phyloP scores from a whole-genome alignment of 1,140 invertebrate genomes.

The Drosophila kurseongensis region DNA sequence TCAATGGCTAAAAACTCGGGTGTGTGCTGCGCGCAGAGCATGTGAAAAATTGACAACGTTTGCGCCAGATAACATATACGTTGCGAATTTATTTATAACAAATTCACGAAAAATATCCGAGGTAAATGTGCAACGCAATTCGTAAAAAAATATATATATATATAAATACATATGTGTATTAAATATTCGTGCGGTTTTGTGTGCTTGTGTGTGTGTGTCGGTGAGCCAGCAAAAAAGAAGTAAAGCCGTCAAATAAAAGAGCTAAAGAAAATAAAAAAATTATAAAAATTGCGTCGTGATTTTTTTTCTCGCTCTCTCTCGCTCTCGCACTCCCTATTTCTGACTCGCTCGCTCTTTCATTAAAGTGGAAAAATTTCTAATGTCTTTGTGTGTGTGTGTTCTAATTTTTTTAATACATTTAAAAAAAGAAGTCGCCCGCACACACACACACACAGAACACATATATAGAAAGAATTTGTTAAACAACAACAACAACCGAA shows the following conservation, averaged over 20 bases:
- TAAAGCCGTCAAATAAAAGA: slow-evolving; percentile 10
- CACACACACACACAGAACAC: neutral
- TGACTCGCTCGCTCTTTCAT: slow-evolving; percentile 12
- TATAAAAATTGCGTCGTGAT: slow-evolving; percentile 71
- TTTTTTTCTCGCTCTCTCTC: slow-evolving; percentile 34
- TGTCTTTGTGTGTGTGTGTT: slow-evolving; percentile 21
- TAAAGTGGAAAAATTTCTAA: slow-evolving; percentile 23
- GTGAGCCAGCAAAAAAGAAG: slow-evolving; percentile 19
- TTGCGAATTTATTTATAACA: slow-evolving; percentile 74
- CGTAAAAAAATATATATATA: slow-evolving; percentile 16
- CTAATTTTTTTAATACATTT: slow-evolving; percentile 22
- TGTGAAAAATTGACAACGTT: slow-evolving; percentile 73
- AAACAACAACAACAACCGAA: slow-evolving; percentile 13
- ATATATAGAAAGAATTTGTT: slow-evolving; percentile 13
- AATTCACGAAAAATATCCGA: slow-evolving; percentile 58
- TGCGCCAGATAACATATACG: slow-evolving; percentile 51
- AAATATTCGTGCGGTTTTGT: slow-evolving; percentile 9
- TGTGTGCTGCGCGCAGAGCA: slow-evolving; percentile 72
- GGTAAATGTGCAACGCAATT: slow-evolving; percentile 68
- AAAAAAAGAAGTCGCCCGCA: slow-evolving; percentile 6
- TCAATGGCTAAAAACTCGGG: slow-evolving; percentile 75
- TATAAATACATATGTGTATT: slow-evolving; percentile 11
- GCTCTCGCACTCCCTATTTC: neutral
- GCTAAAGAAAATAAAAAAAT: slow-evolving; percentile 9
- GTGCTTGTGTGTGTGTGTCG: slow-evolving; percentile 17